phyloP scores from a whole-genome alignment of 2,113 vertebrate genomes.

The Rallus limicola region DNA sequence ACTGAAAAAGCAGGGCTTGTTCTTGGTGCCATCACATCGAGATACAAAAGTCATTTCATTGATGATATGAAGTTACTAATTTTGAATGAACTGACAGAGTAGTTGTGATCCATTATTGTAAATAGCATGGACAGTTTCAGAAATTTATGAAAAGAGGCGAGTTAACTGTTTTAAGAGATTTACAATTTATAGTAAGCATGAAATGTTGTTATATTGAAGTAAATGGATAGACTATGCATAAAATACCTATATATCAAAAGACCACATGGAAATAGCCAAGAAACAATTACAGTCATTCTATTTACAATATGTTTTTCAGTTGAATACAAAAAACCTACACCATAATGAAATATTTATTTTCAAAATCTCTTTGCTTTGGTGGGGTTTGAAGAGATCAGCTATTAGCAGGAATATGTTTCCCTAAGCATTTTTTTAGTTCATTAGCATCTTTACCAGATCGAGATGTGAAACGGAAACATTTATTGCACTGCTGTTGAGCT shows the following conservation, averaged over 20 bases:
- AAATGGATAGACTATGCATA: neutral
- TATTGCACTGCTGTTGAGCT: neutral
- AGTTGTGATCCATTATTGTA: neutral
- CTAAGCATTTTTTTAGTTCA: neutral
- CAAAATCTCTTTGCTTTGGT: neutral
- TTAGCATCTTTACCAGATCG: neutral
- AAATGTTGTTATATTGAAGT: neutral
- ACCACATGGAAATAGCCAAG: neutral
- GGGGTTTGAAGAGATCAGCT: neutral
- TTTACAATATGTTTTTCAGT: neutral
- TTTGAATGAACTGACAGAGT: slow-evolving; percentile 21
- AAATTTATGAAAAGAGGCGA: neutral
- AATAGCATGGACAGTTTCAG: neutral
- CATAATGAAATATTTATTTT: neutral
- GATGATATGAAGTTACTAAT: neutral
- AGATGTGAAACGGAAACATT: neutral
- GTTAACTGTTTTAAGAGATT: neutral
- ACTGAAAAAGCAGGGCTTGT: neutral
- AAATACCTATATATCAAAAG: neutral
- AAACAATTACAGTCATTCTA: neutral
- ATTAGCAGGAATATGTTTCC: neutral
- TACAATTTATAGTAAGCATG: neutral
- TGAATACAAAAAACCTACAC: neutral
- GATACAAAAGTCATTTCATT: neutral
- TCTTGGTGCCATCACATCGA: slow-evolving; percentile 16